phyloP scores from a whole-genome alignment of 2,113 vertebrate genomes.

The Clarias magur region DNA sequence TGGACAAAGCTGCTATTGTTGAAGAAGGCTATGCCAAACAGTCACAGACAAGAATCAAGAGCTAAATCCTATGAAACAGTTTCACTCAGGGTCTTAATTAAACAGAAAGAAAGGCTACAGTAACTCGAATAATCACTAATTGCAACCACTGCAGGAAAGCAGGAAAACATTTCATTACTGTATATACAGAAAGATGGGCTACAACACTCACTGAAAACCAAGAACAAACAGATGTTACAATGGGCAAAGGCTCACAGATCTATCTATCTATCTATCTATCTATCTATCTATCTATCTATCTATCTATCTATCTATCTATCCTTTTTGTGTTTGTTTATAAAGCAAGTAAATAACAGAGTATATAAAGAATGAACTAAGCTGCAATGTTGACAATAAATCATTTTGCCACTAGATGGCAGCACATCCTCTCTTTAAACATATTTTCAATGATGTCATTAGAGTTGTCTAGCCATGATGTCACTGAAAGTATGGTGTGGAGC shows the following conservation, averaged over 20 bases:
- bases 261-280: neutral
- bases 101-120: neutral
- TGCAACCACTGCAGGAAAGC: neutral
- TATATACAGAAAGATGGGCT: neutral
- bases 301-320: neutral
- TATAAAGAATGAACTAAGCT: neutral
- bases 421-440: neutral
- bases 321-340: neutral
- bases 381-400: neutral
- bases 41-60: neutral
- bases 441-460: slow-evolving; percentile 28
- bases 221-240: neutral
- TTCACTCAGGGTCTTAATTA: neutral
- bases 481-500: neutral
- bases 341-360: neutral
- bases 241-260: neutral
- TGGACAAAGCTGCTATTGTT: neutral
- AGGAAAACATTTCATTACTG: neutral
- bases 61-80: neutral
- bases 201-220: neutral
- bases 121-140: neutral
- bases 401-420: slow-evolving; percentile 47
- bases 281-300: neutral
- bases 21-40: neutral
- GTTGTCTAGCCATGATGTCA: slow-evolving; percentile 33